These are phyloP conservation scores for Bemisia tabaci DNA, from an alignment of 1,140 invertebrate species.

Conservation along the genomic window DNA sequence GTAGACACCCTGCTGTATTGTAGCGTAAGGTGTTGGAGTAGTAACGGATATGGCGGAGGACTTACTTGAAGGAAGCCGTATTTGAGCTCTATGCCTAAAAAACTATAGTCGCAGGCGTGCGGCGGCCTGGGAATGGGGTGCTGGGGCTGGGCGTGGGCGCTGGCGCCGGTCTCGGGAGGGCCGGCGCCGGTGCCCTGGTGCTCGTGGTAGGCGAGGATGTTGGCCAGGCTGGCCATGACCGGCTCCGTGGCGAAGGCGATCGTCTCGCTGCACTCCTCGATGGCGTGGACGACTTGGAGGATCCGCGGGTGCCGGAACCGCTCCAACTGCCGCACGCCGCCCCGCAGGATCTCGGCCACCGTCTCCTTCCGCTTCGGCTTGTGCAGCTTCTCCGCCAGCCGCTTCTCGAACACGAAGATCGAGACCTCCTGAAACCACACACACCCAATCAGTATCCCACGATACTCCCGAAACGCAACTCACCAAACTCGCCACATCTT, in stretches of 20 bases:
- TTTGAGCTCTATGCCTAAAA: constrained; percentile 83
- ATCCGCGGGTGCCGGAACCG: constrained; percentile 77
- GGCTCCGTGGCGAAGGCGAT: constrained; percentile 86
- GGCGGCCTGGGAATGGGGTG: constrained; percentile 34
- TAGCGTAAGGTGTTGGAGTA: too few relatives aligned
- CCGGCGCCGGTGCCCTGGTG: constrained; percentile 38
- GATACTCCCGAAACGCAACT: background rate
- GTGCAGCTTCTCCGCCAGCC: constrained; percentile 82
- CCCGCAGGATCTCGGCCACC: constrained; percentile 76
- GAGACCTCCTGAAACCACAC: constrained; percentile 71
- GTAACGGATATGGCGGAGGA: too few relatives aligned
- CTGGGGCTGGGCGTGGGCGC: constrained; percentile 24
- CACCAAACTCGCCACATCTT: background rate
- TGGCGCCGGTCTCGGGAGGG: constrained; percentile 29
- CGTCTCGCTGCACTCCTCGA: constrained; percentile 71
- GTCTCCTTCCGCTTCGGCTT: constrained; percentile 85
- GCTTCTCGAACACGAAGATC: constrained; percentile 90
- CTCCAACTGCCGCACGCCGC: constrained; percentile 66
- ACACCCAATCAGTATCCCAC: constrained; percentile 4
- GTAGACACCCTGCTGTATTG: too few relatives aligned
- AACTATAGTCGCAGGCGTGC: constrained; percentile 62
- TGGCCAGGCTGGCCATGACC: constrained; percentile 72
- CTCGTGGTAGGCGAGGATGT: constrained; percentile 66
- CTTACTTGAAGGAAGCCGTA: constrained; percentile 82
- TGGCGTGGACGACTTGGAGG: constrained; percentile 54